phyloP scores from a whole-genome alignment of 30 jellyfish, hydroid and myxozoan species.

The Cassiopea andromeda region DNA sequence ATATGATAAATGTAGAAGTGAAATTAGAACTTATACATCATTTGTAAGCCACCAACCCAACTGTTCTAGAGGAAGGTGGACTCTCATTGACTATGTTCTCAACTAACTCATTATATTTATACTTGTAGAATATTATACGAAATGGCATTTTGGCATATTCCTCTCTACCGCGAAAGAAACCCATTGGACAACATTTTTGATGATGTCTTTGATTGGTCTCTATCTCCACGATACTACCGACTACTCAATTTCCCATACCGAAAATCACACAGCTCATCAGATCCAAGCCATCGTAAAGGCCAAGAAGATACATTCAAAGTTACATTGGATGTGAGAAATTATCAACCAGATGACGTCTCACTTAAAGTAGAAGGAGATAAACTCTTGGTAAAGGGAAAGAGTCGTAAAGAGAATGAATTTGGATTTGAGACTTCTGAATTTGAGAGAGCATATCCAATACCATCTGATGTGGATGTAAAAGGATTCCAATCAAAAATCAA shows the following conservation, averaged over 20 bases:
- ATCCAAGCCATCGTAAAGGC: background rate
- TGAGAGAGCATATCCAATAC: constrained; percentile 16
- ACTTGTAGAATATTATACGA: too few relatives aligned
- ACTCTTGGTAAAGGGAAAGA: constrained; percentile 67
- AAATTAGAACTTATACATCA: too few relatives aligned
- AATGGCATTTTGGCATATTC: background rate
- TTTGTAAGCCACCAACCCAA: too few relatives aligned
- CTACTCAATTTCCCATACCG: background rate
- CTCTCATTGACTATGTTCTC: too few relatives aligned
- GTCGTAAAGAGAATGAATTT: constrained; percentile 57
- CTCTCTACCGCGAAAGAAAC: background rate
- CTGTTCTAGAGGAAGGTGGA: too few relatives aligned
- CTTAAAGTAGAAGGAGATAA: constrained; percentile 37
- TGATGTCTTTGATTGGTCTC: constrained; percentile 9
- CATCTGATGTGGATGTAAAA: too few relatives aligned
- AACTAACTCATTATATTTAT: too few relatives aligned
- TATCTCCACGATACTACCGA: background rate
- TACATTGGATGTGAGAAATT: constrained; percentile 2
- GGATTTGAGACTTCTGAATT: constrained; percentile 78
- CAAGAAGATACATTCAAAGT: background rate
- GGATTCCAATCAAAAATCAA: constrained; percentile 56
- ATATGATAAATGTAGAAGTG: too few relatives aligned
- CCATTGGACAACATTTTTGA: background rate
- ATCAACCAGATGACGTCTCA: constrained; percentile 6
- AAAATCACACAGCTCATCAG: background rate